Conservation (phyloP, 2,888 invertebrate genomes). For the Bimastos eiseni region DNA sequence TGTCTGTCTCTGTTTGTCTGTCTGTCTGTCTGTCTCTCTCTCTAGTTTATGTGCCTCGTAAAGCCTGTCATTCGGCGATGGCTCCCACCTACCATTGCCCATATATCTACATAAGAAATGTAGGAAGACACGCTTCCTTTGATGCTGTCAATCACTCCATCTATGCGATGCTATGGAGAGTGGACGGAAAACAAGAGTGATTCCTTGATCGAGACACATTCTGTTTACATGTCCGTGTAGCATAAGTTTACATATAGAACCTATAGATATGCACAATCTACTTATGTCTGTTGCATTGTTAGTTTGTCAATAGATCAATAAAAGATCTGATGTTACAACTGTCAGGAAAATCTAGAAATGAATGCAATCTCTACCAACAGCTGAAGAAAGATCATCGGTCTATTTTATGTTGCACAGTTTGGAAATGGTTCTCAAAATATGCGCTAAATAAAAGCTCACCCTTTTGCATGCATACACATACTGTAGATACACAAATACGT, state of each 20-base stretch:
- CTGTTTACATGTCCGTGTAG: neutral
- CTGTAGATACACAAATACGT: too few species aligned
- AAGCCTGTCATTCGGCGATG: neutral
- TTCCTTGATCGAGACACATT: neutral
- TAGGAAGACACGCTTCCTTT: neutral
- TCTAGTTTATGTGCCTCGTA: neutral
- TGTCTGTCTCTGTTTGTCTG: too few species aligned
- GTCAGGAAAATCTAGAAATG: neutral
- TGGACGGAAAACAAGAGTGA: neutral
- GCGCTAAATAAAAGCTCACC: too few species aligned
- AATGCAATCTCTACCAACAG: neutral
- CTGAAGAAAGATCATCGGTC: neutral
- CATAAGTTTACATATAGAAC: neutral
- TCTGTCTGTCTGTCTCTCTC: neutral
- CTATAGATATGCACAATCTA: neutral
- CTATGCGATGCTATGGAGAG: neutral
- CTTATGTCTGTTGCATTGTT: too few species aligned
- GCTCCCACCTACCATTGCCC: neutral
- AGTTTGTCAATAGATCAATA: neutral
- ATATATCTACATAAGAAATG: neutral
- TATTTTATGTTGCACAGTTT: neutral
- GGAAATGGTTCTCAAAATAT: neutral
- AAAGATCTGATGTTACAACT: neutral
- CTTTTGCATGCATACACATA: too few species aligned
- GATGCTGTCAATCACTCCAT: neutral